A percentile compares a stretch with the other conserved stretches of the same genome.
These are phyloP conservation scores for Pristionchus arcanus DNA, from an alignment of 2,888 invertebrate species.

Conservation along the genomic window DNA sequence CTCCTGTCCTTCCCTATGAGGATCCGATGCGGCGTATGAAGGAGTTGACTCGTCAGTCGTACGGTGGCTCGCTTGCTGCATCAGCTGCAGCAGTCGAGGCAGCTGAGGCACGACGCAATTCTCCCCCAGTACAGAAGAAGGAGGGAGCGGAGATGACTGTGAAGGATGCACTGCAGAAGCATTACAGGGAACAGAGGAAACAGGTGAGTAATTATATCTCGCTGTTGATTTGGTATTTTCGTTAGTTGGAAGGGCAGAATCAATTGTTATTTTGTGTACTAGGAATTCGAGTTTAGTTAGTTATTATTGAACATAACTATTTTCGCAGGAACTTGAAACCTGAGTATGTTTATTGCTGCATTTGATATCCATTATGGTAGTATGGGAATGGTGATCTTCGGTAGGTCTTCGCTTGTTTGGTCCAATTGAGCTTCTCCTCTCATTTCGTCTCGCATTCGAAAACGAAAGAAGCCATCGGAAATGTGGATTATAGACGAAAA, in stretches of 20 bases:
- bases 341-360: too few species aligned
- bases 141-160: constrained; percentile 27
- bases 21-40: constrained; percentile 4
- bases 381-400: background rate
- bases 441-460: background rate
- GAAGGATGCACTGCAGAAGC: constrained; percentile 8
- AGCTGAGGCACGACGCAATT: constrained; percentile 50
- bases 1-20: background rate
- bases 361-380: background rate
- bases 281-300: too few species aligned
- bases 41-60: background rate
- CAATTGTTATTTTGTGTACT: too few species aligned
- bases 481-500: constrained; percentile 15
- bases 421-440: background rate
- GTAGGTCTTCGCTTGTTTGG: background rate
- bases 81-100: constrained; percentile 46
- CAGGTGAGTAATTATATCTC: background rate
- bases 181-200: background rate
- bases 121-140: constrained; percentile 31
- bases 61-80: background rate
- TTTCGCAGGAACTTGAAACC: too few species aligned
- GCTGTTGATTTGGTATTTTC: too few species aligned
- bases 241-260: too few species aligned
- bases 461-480: constrained; percentile 10
- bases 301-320: too few species aligned